A percentile compares a stretch with the other conserved stretches of the same genome.
Evolutionary conservation across 1,140 invertebrate genomes (phyloP).

Genomic region (Propsilocerus akamusi): DNA sequence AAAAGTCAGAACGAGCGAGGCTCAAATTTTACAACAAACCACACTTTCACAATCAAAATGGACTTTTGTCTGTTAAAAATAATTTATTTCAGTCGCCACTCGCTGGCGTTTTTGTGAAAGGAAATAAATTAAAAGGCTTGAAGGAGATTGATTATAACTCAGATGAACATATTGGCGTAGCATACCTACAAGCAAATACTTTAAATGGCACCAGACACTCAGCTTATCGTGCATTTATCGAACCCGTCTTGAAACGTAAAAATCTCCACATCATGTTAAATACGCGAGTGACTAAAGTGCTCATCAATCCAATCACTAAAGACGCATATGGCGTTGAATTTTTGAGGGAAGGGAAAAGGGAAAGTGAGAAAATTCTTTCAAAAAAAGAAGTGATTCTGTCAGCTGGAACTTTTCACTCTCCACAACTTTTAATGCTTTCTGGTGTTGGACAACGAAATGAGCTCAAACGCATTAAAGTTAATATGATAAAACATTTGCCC

Average conservation of each 20-base stretch:
- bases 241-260: conserved; percentile 28
- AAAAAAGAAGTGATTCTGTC: conserved; percentile 34
- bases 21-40: conserved; percentile 24
- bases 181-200: conserved; percentile 44
- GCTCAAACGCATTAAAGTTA: conserved; percentile 30
- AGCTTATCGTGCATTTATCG: conserved; percentile 35
- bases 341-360: conserved; percentile 23
- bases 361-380: conserved; percentile 21
- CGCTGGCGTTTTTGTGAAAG: background rate
- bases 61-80: conserved; percentile 25
- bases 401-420: conserved; percentile 36
- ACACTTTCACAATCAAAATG: conserved; percentile 26
- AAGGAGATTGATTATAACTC: background rate
- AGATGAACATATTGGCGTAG: conserved; percentile 32
- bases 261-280: conserved; percentile 43
- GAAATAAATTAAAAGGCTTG: background rate
- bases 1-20: conserved; percentile 29
- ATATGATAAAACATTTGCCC: conserved; percentile 26
- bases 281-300: conserved; percentile 37
- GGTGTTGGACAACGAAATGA: conserved; percentile 39
- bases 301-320: conserved; percentile 34
- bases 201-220: conserved; percentile 27
- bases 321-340: conserved; percentile 43
- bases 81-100: conserved; percentile 16
- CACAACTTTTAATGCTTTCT: conserved; percentile 42